Evolutionary conservation across 2,797 vertebrate genomes (phyloP).

Genomic region (Luscinia luscinia): DNA sequence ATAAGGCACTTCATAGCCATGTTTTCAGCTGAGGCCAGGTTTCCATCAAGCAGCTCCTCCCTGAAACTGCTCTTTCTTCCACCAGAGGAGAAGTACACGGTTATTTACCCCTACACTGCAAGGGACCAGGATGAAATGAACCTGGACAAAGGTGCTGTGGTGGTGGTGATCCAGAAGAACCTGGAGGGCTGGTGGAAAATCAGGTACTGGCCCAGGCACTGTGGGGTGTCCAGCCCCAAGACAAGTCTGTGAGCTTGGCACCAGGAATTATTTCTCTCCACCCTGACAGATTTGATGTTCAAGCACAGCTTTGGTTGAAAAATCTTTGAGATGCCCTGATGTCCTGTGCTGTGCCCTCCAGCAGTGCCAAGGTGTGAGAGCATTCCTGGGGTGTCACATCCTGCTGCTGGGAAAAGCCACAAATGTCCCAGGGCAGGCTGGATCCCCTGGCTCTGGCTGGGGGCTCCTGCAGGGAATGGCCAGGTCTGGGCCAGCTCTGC

Average conservation of each 20-base stretch:
- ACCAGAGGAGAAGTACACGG: conserved; percentile 93
- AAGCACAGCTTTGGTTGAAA: background rate
- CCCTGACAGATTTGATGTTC: background rate
- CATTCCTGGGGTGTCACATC: background rate
- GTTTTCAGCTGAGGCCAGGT: background rate
- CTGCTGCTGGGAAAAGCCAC: background rate
- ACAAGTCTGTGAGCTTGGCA: background rate
- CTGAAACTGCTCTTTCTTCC: background rate
- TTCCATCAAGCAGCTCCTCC: background rate
- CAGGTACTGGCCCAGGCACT: conserved; percentile 79
- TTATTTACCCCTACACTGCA: conserved; percentile 92
- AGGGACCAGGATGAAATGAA: conserved; percentile 96
- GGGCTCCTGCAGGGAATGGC: background rate
- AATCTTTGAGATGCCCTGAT: background rate
- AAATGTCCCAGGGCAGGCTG: background rate
- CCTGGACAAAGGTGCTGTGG: conserved; percentile 91
- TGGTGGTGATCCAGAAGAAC: conserved; percentile 97
- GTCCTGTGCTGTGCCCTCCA: background rate
- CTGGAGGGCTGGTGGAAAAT: conserved; percentile 99
- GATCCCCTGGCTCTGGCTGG: background rate
- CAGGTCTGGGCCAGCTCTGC: background rate
- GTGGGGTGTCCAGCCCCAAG: background rate
- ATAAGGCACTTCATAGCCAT: background rate
- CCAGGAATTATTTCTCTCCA: background rate
- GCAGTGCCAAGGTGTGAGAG: background rate